These are phyloP conservation scores for Tragelaphus strepsiceros DNA, from an alignment of 2,113 vertebrate genomes.

Conservation along the genomic window DNA sequence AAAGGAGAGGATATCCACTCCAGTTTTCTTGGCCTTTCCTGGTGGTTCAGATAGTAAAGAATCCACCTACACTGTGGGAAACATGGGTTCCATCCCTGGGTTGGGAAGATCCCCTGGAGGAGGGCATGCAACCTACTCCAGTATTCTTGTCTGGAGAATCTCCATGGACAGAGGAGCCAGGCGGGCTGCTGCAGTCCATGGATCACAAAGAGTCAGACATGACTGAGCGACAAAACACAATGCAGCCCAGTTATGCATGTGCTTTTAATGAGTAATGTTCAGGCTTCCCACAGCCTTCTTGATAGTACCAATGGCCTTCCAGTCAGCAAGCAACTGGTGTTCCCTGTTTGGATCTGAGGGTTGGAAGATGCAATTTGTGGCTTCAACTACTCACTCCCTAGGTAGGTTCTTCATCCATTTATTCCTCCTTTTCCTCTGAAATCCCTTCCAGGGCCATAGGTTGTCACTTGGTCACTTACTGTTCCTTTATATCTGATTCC, in stretches of 20 bases:
- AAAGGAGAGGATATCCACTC: not conserved
- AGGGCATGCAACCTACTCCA: not conserved
- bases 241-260: not conserved
- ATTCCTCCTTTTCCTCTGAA: not conserved
- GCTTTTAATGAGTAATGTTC: not conserved
- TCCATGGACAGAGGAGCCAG: accelerated
- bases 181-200: not conserved
- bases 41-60: not conserved
- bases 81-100: not conserved
- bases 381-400: not conserved
- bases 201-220: not conserved
- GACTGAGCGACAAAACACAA: not conserved
- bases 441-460: not conserved
- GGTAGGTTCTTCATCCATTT: not conserved
- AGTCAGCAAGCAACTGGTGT: not conserved
- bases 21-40: not conserved
- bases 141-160: not conserved
- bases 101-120: not conserved
- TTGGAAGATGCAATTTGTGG: not conserved
- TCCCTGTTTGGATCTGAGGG: not conserved
- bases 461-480: not conserved
- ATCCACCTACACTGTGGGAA: not conserved
- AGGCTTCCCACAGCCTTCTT: not conserved
- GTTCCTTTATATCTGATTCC: not conserved
- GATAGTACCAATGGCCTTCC: not conserved